phyloP scores from a whole-genome alignment of 2,797 vertebrate genomes.

The Eospalax fontanierii region DNA sequence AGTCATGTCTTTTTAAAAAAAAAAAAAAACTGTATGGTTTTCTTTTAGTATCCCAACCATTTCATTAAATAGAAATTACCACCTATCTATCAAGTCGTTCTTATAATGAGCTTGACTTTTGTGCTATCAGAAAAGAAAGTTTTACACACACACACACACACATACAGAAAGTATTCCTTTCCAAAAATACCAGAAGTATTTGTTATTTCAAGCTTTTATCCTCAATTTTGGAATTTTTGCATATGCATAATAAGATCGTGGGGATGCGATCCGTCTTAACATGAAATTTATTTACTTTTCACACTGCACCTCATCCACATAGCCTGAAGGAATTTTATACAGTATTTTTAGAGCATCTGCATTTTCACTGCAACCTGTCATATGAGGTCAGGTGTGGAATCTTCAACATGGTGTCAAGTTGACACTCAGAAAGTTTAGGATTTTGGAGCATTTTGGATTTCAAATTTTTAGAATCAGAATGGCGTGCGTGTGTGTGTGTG shows the following conservation, averaged over 20 bases:
- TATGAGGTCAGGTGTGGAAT: not conserved
- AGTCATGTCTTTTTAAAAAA: not conserved
- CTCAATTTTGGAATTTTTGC: not conserved
- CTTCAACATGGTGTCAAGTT: not conserved
- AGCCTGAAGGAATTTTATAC: not conserved
- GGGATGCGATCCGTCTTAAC: not conserved
- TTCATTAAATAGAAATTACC: not conserved
- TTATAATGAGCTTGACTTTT: constrained; percentile 28
- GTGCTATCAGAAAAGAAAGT: not conserved
- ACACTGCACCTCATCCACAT: not conserved
- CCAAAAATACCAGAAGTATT: not conserved
- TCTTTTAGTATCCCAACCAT: not conserved
- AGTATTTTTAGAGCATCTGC: not conserved
- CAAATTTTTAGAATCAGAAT: not conserved
- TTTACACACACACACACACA: not conserved
- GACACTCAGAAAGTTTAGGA: not conserved
- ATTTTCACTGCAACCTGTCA: not conserved
- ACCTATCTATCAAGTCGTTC: not conserved
- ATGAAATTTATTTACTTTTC: not conserved
- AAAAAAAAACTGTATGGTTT: not conserved
- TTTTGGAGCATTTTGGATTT: constrained; percentile 14
- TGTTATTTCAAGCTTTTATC: not conserved
- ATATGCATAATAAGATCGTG: not conserved
- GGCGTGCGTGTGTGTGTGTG: not conserved
- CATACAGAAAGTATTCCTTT: not conserved